These are phyloP conservation scores for Pongo pygmaeus DNA, from an alignment of 2,113 vertebrate genomes.

Conservation along the genomic window DNA sequence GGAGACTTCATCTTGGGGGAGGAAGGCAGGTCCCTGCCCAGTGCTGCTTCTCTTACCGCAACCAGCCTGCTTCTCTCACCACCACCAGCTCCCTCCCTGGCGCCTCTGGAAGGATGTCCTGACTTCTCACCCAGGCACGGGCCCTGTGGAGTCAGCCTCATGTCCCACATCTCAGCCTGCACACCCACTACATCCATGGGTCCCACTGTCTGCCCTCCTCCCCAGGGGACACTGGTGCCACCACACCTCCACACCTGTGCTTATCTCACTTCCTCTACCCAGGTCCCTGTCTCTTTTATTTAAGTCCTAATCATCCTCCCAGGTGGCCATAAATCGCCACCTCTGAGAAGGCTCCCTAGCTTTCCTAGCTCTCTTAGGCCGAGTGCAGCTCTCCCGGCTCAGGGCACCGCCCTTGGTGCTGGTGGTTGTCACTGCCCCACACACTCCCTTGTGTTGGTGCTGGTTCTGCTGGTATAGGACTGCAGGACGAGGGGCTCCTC, in stretches of 20 bases:
- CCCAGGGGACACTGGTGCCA: background rate
- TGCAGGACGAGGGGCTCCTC: background rate
- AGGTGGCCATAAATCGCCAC: background rate
- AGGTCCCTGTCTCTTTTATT: background rate
- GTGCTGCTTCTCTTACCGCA: background rate
- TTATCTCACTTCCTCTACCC: background rate
- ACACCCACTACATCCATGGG: accelerated
- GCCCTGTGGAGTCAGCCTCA: background rate
- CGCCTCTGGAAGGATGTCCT: background rate
- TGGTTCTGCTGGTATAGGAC: background rate
- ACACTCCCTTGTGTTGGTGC: background rate
- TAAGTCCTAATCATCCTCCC: background rate
- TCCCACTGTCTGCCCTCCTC: background rate
- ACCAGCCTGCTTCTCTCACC: background rate
- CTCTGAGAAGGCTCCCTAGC: background rate
- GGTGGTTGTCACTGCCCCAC: background rate
- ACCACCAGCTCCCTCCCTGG: background rate
- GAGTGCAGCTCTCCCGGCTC: background rate
- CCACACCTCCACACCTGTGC: background rate
- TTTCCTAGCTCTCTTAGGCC: background rate
- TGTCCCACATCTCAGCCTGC: background rate
- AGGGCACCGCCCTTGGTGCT: background rate
- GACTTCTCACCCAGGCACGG: background rate
- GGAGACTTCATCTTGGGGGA: background rate
- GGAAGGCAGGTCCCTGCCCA: background rate